Base-by-base conservation (phyloP, 2,888 invertebrate genomes). In the Eurytoma adleriae region DNA sequence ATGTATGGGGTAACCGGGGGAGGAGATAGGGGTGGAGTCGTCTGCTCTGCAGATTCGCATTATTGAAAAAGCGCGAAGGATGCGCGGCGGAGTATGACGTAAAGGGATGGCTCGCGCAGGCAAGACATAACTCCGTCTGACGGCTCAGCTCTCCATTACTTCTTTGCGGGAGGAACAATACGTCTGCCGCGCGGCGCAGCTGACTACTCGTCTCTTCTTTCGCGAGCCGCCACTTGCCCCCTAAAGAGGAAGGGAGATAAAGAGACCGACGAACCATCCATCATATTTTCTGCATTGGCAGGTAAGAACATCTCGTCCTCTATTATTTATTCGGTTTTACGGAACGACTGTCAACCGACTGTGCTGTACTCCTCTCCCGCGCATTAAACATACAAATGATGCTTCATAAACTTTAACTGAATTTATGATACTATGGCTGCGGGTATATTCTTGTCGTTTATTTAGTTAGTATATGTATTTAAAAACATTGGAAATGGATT, bases 71-170 rank as follows among this genome's bases (percentile, higher is more conserved):
- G 74, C 50, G 5, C 13, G 61, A 72, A 73, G 48, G 24, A 18
- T 68, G 18, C 54, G 67, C 66, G 12, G 50, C n/a, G 71, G 66
- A 72, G 62, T 27, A 81, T 79, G 78, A 74, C 78, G 83, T 82
- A 84, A 40, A 86, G 84, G 85, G 83, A 86, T 86, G 85, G 84
- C 83, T 80, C 82, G 79, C 76, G 69, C 82, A 85, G 84, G 85
- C 84, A 86, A 85, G 85, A 86, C 84, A 86, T 88, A 86, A 88
- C 86, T 88, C 83, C 85, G 83, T 82, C 85, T 85, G 87, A 87
- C 87, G 87, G 84, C 83, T 87, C 86, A 87, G 84, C 83, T 88
- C 73, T 78, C 87, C 86, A 88, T 89, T 88, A 88, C 86, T 85
- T 85, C 85, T 82, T 80, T 82, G 82, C 84, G 79, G 85, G 84